Conservation (phyloP, 2,888 invertebrate genomes). For the Erebia epiphron region DNA sequence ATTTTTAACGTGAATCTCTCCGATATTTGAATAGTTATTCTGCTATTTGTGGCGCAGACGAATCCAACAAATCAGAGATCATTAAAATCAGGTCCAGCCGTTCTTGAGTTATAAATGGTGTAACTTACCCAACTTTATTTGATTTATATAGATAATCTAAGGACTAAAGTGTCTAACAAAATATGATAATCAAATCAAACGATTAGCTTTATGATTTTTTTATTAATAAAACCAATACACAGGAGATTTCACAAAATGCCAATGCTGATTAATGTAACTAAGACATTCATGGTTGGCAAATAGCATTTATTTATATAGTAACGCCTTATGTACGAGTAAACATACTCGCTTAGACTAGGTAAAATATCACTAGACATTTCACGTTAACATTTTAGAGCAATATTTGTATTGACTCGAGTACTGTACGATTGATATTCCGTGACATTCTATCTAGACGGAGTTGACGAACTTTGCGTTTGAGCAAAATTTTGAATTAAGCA, state of each 20-base stretch:
- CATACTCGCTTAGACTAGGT: background rate
- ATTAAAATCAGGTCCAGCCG: no score
- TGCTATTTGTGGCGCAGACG: no score
- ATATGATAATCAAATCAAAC: background rate
- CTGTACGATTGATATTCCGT: background rate
- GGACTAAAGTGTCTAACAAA: background rate
- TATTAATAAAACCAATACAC: conserved; percentile 74
- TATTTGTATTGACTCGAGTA: background rate
- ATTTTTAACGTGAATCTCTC: no score
- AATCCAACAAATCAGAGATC: no score
- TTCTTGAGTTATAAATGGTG: no score
- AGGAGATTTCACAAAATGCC: conserved; percentile 27
- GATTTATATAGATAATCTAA: no score
- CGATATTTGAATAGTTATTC: no score
- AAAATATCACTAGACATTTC: conserved; percentile 14
- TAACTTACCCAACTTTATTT: no score
- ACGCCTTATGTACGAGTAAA: conserved; percentile 5
- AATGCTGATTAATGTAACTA: conserved; percentile 23
- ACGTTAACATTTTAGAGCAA: background rate
- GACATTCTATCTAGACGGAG: background rate
- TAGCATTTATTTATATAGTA: conserved; percentile 15
- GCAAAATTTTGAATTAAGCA: background rate
- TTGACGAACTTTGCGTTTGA: background rate
- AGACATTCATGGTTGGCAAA: conserved; percentile 14
- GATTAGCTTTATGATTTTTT: conserved; percentile 43